Evolutionary conservation across 2,113 vertebrate species (phyloP).

Genomic region (Naja naja): DNA sequence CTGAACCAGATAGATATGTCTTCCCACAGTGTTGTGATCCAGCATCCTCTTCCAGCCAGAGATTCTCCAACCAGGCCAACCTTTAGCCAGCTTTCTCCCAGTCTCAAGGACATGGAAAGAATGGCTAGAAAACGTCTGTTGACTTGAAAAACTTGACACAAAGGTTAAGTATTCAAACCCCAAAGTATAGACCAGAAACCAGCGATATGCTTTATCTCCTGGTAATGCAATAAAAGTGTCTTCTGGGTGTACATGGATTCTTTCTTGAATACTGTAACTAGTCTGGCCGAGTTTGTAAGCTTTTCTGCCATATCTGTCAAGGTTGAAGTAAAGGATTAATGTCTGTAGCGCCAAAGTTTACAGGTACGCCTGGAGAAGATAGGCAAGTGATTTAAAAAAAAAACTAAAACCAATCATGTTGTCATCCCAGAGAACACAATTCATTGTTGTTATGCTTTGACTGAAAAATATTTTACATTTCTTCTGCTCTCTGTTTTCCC

Average conservation of each 20-base stretch:
- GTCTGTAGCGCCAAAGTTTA: background rate
- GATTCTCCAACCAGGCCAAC: background rate
- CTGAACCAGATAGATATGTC: no score
- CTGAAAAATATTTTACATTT: background rate
- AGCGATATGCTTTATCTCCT: background rate
- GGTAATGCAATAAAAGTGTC: background rate
- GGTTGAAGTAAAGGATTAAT: background rate
- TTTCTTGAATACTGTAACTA: background rate
- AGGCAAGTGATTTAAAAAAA: background rate
- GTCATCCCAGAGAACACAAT: rapidly evolving
- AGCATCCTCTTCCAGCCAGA: background rate
- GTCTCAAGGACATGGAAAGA: background rate
- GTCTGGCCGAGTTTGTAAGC: background rate
- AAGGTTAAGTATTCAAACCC: background rate
- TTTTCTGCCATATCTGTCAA: background rate
- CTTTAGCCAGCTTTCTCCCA: background rate
- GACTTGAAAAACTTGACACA: background rate
- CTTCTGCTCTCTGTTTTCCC: constrained; percentile 11
- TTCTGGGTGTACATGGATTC: background rate
- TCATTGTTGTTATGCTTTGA: background rate
- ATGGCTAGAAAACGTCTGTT: background rate
- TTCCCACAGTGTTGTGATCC: background rate
- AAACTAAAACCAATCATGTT: background rate
- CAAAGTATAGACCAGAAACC: background rate
- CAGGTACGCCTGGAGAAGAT: background rate